Base-by-base conservation (phyloP, 2,113 vertebrate species). In the Aramus guarauna region DNA sequence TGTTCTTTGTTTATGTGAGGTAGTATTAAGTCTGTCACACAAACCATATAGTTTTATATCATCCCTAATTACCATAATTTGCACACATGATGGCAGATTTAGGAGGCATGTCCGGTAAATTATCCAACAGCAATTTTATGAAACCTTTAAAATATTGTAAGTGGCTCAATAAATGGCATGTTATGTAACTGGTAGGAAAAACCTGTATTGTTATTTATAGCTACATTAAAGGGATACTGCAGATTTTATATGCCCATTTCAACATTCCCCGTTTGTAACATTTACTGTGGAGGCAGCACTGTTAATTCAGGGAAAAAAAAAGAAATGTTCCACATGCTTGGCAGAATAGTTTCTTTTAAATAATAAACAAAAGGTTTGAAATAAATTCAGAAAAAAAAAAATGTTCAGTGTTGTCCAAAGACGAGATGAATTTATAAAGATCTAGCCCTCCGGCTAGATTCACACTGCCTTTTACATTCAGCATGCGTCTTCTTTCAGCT, bases 381-480 rank as follows among this genome's bases (percentile, higher is more conserved):
- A 87, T 84, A 71, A 88, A 90, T 90, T 82, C 17, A 52, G 58
- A 17, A 41, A 66, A 78, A 73, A 37, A 73, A 39, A 10, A 48
- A 76, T 47, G 11, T 71, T 93, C 52, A 45, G 17, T 75, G 56
- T 78, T 91, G 32, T 81, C 76, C 43, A 60, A 77, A 92, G 67
- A 90, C 43, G 13, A 86, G 48, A 41, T 3, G 2, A 39, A 67
- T 95, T 93, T 81, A 60, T 56, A 86, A 95, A 83, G 67, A 55
- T 73, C 79, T 67, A 58, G 19, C 72, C 72, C 52, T 93, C 63
- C 12, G 34, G 82, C 75, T 53, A 29, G 26, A 58, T 92, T 95
- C 84, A 50, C 60, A 20, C 58, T 93, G 89, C 36, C 87, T 94
- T 93, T 93, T 77, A 43, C 67, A 93, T 96, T 94, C 89, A 92